These are phyloP conservation scores for Oligia fasciuncula DNA, from an alignment of 2,888 invertebrate species.

Conservation along the genomic window DNA sequence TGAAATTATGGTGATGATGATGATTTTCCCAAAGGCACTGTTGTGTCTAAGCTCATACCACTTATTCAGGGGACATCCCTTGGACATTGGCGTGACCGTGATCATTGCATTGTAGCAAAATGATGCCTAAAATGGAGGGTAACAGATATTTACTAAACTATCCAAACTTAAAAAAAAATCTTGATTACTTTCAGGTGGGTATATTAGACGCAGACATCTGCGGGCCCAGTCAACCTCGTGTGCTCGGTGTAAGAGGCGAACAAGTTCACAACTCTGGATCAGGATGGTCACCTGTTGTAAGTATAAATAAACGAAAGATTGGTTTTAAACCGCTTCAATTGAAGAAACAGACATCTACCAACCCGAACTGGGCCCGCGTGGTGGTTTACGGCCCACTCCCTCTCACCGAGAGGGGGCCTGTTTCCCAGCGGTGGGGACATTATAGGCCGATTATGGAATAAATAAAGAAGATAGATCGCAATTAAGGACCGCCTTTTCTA, in stretches of 20 bases:
- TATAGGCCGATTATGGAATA: neutral
- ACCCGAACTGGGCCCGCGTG: neutral
- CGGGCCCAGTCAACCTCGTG: constrained; percentile 98
- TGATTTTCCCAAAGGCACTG: neutral
- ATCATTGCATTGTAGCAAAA: neutral
- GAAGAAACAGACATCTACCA: neutral
- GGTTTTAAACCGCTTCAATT: neutral
- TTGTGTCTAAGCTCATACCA: neutral
- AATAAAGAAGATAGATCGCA: neutral
- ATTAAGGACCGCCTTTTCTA: neutral
- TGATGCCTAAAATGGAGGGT: neutral
- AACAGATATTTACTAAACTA: neutral
- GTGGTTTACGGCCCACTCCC: neutral
- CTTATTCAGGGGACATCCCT: neutral
- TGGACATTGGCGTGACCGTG: too few species aligned
- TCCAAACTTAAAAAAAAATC: neutral
- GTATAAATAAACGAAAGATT: constrained; percentile 69
- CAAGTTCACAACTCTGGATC: constrained; percentile 98
- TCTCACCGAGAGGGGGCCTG: neutral
- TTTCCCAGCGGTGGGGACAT: neutral
- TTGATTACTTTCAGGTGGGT: constrained; percentile 92
- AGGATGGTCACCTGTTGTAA: constrained; percentile 98
- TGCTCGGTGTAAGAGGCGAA: constrained; percentile 97
- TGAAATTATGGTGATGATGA: neutral
- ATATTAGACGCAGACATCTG: constrained; percentile 99